Evolutionary conservation across 2,113 vertebrate genomes (phyloP), one percentile per base, ranked within the genome.

Genomic region (Heterocephalus glaber): DNA sequence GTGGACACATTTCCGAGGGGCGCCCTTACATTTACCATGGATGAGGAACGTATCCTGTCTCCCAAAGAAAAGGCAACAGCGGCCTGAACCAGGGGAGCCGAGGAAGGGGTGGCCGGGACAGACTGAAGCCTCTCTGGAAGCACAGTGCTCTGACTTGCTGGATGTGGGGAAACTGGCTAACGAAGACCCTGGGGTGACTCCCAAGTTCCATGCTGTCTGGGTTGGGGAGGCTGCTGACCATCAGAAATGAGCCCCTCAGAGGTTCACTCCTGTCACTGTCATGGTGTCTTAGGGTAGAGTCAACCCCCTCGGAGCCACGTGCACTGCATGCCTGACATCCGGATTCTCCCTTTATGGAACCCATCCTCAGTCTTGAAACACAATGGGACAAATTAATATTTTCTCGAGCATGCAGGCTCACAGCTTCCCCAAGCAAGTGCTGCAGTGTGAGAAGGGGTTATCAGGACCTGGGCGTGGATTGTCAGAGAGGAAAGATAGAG

Each of bases 241-340:
- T 13, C 61, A 60, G 9, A 82, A 20, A 68, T 16, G 16, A 33
- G 13, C 20, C 35, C 65, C 16, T 22, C 4, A 1, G 4, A 1
- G 3, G n/a, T 35, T 61, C 65, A 1, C 2, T 10, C 13, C 7
- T 3, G 0, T 4, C 33, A 9, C 0, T 49, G 33, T 38, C 41
- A 52, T 76, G 56, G 49, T 13, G 9, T 56, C 81, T 61, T 26
- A 4, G 19, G 5, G 17, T 33, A 44, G 81, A 61, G 56, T 1
- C 0, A 0, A 11, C 19, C 20, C 33, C 1, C 5, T 0, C 11
- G 22, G 9, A 16, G 33, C 5, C 63, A 16, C 44, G 26, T 2
- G 47, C 7, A 0, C 26, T 16, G 0, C 30, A 4, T 20, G 0
- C 12, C 26, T 44, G 41, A 26, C 35, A 30, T 9, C 72, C 54